Percentiles rank a stretch among this genome's conserved stretches.
These are phyloP conservation scores for Zonitis immaculata DNA, from an alignment of 2,888 invertebrate genomes.

Conservation along the genomic window DNA sequence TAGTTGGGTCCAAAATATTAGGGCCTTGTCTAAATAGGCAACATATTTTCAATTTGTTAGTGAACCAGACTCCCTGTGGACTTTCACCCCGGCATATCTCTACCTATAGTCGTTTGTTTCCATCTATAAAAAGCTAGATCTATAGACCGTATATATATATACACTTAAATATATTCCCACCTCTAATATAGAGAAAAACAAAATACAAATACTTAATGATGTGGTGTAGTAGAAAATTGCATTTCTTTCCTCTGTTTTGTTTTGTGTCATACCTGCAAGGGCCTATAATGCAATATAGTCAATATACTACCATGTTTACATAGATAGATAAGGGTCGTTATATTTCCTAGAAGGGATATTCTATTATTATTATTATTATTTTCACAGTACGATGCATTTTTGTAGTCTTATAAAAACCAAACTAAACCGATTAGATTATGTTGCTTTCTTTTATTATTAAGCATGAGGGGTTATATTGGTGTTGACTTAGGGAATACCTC, in stretches of 20 bases:
- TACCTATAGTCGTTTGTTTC: constrained; percentile 22
- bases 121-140: constrained; percentile 23
- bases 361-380: constrained; percentile 22
- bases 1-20: constrained; percentile 12
- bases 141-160: constrained; percentile 4
- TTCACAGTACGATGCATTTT: constrained; percentile 23
- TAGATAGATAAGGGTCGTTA: constrained; percentile 13
- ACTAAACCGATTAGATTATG: constrained; percentile 30
- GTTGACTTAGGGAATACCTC: constrained; percentile 25
- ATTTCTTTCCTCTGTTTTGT: too few species aligned
- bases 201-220: too few species aligned
- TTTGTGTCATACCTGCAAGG: too few species aligned
- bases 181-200: not conserved
- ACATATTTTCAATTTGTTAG: constrained; percentile 30
- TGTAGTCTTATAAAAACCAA: constrained; percentile 18
- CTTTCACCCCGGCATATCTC: constrained; percentile 10
- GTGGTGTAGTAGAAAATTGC: too few species aligned
- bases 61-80: constrained; percentile 24
- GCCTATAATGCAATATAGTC: not conserved
- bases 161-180: constrained; percentile 18
- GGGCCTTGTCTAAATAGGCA: constrained; percentile 25
- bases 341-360: constrained; percentile 13
- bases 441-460: constrained; percentile 29
- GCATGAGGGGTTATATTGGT: constrained; percentile 18
- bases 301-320: constrained; percentile 11